Evolutionary conservation across 2,113 vertebrate species (phyloP).

Genomic region (Microtus richardsoni): DNA sequence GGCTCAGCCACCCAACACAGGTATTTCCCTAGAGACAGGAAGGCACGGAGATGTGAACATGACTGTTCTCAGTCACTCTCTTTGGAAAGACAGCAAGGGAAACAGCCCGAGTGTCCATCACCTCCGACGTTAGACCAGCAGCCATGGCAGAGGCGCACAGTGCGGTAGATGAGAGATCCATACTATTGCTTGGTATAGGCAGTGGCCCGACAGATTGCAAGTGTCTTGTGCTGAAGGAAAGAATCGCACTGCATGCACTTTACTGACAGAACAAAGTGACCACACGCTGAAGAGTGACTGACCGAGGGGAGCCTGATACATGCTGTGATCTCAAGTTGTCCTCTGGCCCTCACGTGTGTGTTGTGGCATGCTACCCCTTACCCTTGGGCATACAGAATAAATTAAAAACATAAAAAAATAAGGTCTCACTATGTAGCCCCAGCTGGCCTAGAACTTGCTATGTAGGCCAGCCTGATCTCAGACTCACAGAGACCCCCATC

Average conservation of each 20-base stretch:
- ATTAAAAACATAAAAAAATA: neutral
- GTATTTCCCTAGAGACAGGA: neutral
- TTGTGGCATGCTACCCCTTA: neutral
- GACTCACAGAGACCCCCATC: neutral
- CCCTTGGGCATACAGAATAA: neutral
- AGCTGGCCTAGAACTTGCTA: neutral
- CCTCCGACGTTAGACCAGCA: too few species aligned
- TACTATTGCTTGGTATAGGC: neutral
- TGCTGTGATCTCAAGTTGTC: too few species aligned
- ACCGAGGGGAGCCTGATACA: too few species aligned
- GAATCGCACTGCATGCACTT: fast-evolving
- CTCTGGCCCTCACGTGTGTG: neutral
- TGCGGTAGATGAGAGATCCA: fast-evolving
- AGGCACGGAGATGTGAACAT: neutral
- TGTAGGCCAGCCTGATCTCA: neutral
- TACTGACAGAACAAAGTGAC: neutral
- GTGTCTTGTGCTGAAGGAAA: neutral
- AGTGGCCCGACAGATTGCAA: neutral
- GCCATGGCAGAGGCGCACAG: too few species aligned
- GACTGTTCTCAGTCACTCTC: neutral
- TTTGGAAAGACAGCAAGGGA: neutral
- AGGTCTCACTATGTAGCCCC: neutral
- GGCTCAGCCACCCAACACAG: neutral
- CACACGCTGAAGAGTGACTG: neutral
- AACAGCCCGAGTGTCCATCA: neutral